These are phyloP conservation scores for Pocillopora damicornis DNA, from an alignment of 64 coral and sea anemone species.

Conservation along the genomic window DNA sequence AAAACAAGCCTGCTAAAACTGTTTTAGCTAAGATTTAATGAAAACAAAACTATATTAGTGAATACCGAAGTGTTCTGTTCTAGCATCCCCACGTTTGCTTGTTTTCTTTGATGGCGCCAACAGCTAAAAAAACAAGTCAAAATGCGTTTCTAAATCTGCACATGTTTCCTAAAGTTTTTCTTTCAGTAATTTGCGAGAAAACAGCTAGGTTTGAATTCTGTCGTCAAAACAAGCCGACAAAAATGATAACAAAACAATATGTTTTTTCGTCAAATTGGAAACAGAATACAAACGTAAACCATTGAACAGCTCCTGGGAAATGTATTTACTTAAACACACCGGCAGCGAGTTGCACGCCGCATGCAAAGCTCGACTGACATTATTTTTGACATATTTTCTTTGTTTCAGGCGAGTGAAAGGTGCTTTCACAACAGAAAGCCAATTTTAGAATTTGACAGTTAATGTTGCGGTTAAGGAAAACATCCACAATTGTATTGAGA, in stretches of 20 bases:
- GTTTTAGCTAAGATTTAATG: slow-evolving; percentile 17
- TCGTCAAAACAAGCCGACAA: slow-evolving; percentile 43
- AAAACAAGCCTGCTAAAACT: slow-evolving; percentile 18
- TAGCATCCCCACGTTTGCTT: not conserved
- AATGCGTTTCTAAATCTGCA: not conserved
- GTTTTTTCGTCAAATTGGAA: slow-evolving; percentile 22
- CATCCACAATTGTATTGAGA: not conserved
- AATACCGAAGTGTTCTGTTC: not conserved
- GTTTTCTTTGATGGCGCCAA: slow-evolving; percentile 9
- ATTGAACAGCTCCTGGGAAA: not conserved
- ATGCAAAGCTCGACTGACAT: not conserved
- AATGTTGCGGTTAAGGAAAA: slow-evolving; percentile 5
- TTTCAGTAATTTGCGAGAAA: slow-evolving; percentile 23
- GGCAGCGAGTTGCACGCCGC: not conserved
- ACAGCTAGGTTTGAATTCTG: not conserved
- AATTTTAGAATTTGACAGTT: not conserved
- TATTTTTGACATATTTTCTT: not conserved
- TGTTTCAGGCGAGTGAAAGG: not conserved
- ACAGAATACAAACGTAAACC: slow-evolving; percentile 7
- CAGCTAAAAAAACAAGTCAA: slow-evolving; percentile 20
- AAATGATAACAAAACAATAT: slow-evolving; percentile 45
- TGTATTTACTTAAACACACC: slow-evolving; percentile 33
- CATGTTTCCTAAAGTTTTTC: not conserved
- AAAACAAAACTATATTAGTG: slow-evolving; percentile 1
- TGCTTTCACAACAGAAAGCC: not conserved